Percentiles rank a stretch among this genome's conserved stretches.
Conservation (phyloP, 2,113 vertebrate species). For the Actenoides hombroni region DNA sequence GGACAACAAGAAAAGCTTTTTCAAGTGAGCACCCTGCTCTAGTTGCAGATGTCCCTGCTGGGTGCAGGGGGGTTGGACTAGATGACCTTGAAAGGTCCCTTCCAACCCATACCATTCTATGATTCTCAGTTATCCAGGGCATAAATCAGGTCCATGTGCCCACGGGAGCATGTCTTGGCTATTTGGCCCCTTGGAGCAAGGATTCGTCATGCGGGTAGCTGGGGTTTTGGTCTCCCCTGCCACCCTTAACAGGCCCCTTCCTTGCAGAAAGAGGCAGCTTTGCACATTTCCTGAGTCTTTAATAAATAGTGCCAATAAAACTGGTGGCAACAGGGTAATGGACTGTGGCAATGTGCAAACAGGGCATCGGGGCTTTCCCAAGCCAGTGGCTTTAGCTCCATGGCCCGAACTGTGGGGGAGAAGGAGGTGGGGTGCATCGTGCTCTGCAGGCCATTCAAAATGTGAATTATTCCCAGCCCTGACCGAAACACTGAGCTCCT, state of each 20-base stretch:
- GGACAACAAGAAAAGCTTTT: too few species aligned
- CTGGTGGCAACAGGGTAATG: neutral
- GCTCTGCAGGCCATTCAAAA: neutral
- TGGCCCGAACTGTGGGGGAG: neutral
- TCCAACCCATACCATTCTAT: neutral
- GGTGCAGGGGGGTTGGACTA: too few species aligned
- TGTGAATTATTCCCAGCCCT: neutral
- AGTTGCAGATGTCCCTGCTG: too few species aligned
- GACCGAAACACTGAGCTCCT: neutral
- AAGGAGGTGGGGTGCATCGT: neutral
- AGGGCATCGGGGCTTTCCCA: neutral
- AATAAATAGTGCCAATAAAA: neutral
- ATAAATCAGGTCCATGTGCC: neutral
- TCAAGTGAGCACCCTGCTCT: too few species aligned
- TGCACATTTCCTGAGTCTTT: neutral
- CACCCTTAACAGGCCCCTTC: neutral
- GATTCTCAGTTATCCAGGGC: neutral
- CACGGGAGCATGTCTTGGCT: rapidly evolving
- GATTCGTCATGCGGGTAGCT: rapidly evolving
- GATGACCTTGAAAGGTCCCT: neutral
- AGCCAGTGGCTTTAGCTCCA: neutral
- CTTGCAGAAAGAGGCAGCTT: neutral
- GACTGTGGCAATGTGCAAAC: neutral
- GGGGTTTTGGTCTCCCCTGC: neutral
- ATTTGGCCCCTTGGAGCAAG: rapidly evolving